Percentiles rank a stretch among this genome's conserved stretches.
Evolutionary conservation across 1,140 invertebrate species (phyloP).

Genomic region (Caenorhabditis brenneri): DNA sequence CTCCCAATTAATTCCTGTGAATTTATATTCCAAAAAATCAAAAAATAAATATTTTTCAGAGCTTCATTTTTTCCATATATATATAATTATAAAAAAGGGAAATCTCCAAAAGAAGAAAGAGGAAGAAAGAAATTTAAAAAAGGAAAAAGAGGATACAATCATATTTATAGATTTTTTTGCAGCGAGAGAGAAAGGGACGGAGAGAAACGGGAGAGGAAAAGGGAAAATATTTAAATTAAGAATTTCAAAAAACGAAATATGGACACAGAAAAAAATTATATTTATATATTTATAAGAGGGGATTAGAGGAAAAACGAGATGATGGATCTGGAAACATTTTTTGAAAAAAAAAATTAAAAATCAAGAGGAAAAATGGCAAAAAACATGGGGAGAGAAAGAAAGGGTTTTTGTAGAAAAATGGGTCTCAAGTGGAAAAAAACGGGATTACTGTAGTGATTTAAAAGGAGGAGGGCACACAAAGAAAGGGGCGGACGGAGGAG

Average conservation of each 20-base stretch:
- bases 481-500: neutral
- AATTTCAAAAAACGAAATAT: no score
- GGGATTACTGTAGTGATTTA: neutral
- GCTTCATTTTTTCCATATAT: conserved; percentile 34
- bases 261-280: conserved; percentile 23
- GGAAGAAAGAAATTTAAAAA: neutral
- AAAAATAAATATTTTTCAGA: conserved; percentile 8
- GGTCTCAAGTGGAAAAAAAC: no score
- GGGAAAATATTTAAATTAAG: conserved; percentile 8
- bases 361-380: conserved; percentile 18
- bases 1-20: conserved; percentile 25
- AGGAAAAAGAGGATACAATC: no score
- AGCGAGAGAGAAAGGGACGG: neutral
- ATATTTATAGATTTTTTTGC: no score
- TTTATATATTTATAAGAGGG: conserved; percentile 5
- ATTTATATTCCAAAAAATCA: no score
- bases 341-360: neutral
- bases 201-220: neutral
- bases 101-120: neutral
- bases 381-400: neutral
- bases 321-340: conserved; percentile 6
- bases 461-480: neutral
- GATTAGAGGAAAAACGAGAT: conserved; percentile 34
- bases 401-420: neutral
- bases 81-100: no score